Percentiles rank a stretch among this genome's conserved stretches.
phyloP scores from a whole-genome alignment of 2,888 invertebrate species.

The Dynastes hyllus region DNA sequence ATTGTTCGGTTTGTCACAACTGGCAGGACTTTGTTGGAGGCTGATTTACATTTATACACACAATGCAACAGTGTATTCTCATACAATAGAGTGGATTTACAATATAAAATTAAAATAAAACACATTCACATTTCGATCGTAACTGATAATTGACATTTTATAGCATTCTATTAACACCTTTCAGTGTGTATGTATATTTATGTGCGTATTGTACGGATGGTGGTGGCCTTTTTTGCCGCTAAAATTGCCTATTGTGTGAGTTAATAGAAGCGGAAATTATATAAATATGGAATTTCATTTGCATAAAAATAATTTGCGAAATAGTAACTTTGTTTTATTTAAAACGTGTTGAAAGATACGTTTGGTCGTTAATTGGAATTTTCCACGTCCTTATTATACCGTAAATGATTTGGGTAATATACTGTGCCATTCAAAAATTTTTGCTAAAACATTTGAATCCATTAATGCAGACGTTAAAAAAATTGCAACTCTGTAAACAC shows the following conservation, averaged over 20 bases:
- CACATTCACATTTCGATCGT: slow-evolving; percentile 12
- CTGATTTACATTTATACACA: slow-evolving; percentile 33
- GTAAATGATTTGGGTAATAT: too few relatives aligned
- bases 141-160: slow-evolving; percentile 40
- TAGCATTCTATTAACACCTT: slow-evolving; percentile 32
- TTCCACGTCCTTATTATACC: too few relatives aligned
- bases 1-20: slow-evolving; percentile 32
- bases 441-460: too few relatives aligned
- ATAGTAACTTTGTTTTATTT: too few relatives aligned
- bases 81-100: slow-evolving; percentile 26
- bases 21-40: slow-evolving; percentile 13
- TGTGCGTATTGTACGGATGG: neutral
- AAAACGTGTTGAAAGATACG: too few relatives aligned
- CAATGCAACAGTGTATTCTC: slow-evolving; percentile 2
- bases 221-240: slow-evolving; percentile 7
- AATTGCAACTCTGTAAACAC: too few relatives aligned
- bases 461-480: too few relatives aligned
- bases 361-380: too few relatives aligned
- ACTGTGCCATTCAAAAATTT: too few relatives aligned
- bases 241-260: slow-evolving; percentile 19
- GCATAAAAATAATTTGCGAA: neutral
- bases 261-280: slow-evolving; percentile 1
- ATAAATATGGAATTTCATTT: slow-evolving; percentile 9
- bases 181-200: slow-evolving; percentile 18
- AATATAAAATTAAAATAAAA: slow-evolving; percentile 40